Evolutionary conservation across 2,888 invertebrate genomes (phyloP).

Genomic region (Metallyticus violacea): DNA sequence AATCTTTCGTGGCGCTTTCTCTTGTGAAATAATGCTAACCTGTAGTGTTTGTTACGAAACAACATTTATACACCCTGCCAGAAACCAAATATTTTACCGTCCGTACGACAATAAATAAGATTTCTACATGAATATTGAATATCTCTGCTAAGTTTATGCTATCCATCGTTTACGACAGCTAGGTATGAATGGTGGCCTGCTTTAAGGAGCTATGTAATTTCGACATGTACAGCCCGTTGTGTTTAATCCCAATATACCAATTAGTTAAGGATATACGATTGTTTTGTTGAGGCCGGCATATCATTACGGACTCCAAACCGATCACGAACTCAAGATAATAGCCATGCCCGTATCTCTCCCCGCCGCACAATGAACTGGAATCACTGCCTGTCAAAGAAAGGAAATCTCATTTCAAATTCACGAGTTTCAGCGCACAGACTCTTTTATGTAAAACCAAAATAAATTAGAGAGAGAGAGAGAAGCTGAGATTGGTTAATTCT

Average conservation of each 20-base stretch:
- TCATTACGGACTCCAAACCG: neutral
- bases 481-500: neutral
- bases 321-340: neutral
- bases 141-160: no score
- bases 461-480: neutral
- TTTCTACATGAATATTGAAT: neutral
- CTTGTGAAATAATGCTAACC: neutral
- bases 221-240: neutral
- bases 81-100: neutral
- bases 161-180: neutral
- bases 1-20: neutral
- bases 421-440: neutral
- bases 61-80: neutral
- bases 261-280: neutral
- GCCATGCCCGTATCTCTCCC: neutral
- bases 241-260: neutral
- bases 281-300: neutral
- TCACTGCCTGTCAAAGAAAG: constrained; percentile 6
- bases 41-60: neutral
- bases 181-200: neutral
- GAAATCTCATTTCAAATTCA: constrained; percentile 2
- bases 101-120: neutral
- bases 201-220: neutral
- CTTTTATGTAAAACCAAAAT: neutral
- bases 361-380: neutral